These are phyloP conservation scores for Bombus superbus DNA, from an alignment of 1,140 invertebrate species.

Conservation along the genomic window DNA sequence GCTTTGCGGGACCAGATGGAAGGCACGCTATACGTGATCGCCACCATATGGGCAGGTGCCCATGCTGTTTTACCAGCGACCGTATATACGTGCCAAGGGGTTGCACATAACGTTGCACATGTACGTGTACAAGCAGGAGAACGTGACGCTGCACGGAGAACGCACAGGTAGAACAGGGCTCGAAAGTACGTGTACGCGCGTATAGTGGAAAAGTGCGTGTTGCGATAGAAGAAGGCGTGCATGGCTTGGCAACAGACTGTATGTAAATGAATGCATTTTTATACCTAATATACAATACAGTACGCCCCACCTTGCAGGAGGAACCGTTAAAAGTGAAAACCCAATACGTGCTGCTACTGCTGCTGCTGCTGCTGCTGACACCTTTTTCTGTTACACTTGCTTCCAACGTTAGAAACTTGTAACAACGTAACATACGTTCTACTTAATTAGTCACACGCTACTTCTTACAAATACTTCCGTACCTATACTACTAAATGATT, in stretches of 20 bases:
- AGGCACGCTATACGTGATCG: constrained; percentile 47
- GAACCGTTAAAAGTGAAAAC: constrained; percentile 82
- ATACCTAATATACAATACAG: constrained; percentile 72
- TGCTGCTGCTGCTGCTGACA: background rate
- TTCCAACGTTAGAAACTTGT: too few species aligned
- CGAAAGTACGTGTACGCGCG: constrained; percentile 41
- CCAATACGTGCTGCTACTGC: constrained; percentile 74
- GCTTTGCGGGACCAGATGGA: constrained; percentile 72
- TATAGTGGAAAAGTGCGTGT: constrained; percentile 50
- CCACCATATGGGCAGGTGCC: constrained; percentile 80
- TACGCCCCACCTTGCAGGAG: constrained; percentile 53
- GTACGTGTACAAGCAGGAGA: background rate
- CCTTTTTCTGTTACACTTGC: background rate
- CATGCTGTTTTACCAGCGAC: constrained; percentile 53
- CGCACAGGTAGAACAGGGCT: background rate
- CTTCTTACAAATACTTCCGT: too few species aligned
- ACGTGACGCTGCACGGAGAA: background rate
- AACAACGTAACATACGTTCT: too few species aligned
- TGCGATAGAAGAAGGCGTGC: constrained; percentile 67
- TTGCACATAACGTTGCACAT: constrained; percentile 2
- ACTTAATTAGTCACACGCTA: too few species aligned
- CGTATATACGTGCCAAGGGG: constrained; percentile 30
- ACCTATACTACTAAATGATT: too few species aligned
- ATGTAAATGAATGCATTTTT: constrained; percentile 82
- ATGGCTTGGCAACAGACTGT: constrained; percentile 75